Evolutionary conservation across 2,113 vertebrate genomes (phyloP).

Genomic region (Typhlomys cinereus): DNA sequence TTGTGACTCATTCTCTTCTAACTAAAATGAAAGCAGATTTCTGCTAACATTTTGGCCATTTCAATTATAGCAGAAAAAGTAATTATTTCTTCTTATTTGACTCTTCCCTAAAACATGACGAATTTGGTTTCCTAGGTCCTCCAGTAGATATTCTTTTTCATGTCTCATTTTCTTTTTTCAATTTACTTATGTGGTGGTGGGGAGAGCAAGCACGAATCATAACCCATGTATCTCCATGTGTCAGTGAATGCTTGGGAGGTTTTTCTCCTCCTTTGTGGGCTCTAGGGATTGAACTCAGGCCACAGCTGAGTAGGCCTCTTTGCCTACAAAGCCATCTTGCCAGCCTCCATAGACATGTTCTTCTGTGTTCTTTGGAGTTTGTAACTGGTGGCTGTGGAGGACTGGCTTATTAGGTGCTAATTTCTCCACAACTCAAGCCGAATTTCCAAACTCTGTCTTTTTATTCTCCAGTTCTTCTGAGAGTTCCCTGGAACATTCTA

Average conservation of each 20-base stretch:
- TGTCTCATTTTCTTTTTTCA: no score
- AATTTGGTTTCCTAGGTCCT: neutral
- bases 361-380: neutral
- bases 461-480: neutral
- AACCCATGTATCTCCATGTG: no score
- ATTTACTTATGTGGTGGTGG: no score
- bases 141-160: neutral
- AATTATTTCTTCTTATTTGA: slow-evolving; percentile 9
- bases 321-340: no score
- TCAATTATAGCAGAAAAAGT: neutral
- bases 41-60: neutral
- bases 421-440: slow-evolving; percentile 6
- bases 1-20: slow-evolving; percentile 3
- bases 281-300: no score
- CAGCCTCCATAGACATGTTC: no score
- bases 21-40: neutral
- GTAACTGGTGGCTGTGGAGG: neutral
- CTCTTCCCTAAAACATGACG: neutral
- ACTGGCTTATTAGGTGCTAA: neutral
- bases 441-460: neutral
- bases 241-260: no score
- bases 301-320: no score
- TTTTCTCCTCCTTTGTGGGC: no score
- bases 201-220: no score
- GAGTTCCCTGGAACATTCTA: no score